Percentiles rank a stretch among this genome's conserved stretches.
These are phyloP conservation scores for Protodeltote pygarga DNA, from an alignment of 2,888 invertebrate species.

Conservation along the genomic window DNA sequence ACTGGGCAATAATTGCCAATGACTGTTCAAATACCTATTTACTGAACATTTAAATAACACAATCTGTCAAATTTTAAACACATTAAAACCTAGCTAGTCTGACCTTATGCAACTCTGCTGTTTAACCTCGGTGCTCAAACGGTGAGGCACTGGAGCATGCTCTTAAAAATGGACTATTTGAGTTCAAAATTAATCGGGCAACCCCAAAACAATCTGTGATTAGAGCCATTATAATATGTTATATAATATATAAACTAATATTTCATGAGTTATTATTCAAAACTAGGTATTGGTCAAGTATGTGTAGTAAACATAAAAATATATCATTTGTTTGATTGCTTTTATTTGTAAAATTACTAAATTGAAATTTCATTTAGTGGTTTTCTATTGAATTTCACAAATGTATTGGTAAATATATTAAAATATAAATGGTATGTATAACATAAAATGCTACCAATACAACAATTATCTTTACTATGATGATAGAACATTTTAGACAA, in stretches of 20 bases:
- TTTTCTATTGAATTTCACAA: slow-evolving; percentile 37
- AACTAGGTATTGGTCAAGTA: no score
- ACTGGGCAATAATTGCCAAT: slow-evolving; percentile 29
- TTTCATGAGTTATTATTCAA: no score
- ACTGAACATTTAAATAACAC: slow-evolving; percentile 1
- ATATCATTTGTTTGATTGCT: background rate
- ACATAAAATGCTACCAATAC: slow-evolving; percentile 23
- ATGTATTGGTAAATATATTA: slow-evolving; percentile 19
- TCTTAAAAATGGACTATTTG: no score
- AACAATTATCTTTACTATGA: slow-evolving; percentile 21
- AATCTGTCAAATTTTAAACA: no score
- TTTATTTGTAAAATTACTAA: slow-evolving; percentile 22
- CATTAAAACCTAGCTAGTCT: no score
- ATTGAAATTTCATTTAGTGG: slow-evolving; percentile 25
- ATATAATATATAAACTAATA: no score
- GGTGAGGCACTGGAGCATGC: no score
- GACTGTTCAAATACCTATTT: slow-evolving; percentile 20
- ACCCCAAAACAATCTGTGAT: no score
- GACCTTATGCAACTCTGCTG: no score
- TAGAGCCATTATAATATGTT: no score
- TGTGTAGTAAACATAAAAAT: slow-evolving; percentile 7
- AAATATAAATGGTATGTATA: slow-evolving; percentile 29
- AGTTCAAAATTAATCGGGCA: no score
- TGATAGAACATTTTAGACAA: slow-evolving; percentile 20
- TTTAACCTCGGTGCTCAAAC: no score